Base-by-base conservation (phyloP, 2,888 invertebrate species). In the Drosophila macrothrix region DNA sequence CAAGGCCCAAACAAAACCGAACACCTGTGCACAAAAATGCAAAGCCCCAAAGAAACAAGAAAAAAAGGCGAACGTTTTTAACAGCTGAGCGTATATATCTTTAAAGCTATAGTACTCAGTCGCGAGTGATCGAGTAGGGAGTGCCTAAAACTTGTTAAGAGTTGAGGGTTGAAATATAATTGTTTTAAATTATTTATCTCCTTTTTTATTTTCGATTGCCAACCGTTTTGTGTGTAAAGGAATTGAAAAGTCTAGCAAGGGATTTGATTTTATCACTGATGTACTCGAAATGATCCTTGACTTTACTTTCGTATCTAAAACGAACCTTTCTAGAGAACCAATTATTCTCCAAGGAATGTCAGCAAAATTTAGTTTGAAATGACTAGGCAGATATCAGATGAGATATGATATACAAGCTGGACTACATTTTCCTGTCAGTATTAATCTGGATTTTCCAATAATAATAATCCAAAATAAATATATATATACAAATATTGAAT, bases 1-100 rank as follows among this genome's bases (percentile, higher is more conserved):
- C 25, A 19, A 39, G 62, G 5, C n/a, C 37, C 29, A 75, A 50
- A 39, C 35, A 43, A 63, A 76, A 59, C 55, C 59, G 46, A 67
- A 19, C 68, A 68, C 35, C 33, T 68, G 50, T 22, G 19, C 6
- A 5, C 29, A 29, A n/a, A 50, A 50, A 14, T 29, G 39, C 33
- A 55, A 61, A 50, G 4, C 25, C 7, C 37, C 37, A 22, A 19
- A 29, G 29, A n/a, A 28, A 31, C 19, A 28, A 33, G 22, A 67
- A 49, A 39, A 50, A n/a, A 46, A 1, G 19, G 4, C 37, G 12
- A 39, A 12, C n/a, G 2, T 55, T 4, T 29, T 25, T n/a, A n/a
- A n/a, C 1, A 16, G 0, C 31, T 9, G 31, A 31, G 31, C 31
- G 31, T 16, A 35, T 6, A 22, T 33, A 53, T 28, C 7, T 22